A percentile compares a stretch with the other conserved stretches of the same genome.
These are phyloP conservation scores for Ptychobarbus kaznakovi DNA, from an alignment of 2,797 vertebrate species.

Conservation along the genomic window DNA sequence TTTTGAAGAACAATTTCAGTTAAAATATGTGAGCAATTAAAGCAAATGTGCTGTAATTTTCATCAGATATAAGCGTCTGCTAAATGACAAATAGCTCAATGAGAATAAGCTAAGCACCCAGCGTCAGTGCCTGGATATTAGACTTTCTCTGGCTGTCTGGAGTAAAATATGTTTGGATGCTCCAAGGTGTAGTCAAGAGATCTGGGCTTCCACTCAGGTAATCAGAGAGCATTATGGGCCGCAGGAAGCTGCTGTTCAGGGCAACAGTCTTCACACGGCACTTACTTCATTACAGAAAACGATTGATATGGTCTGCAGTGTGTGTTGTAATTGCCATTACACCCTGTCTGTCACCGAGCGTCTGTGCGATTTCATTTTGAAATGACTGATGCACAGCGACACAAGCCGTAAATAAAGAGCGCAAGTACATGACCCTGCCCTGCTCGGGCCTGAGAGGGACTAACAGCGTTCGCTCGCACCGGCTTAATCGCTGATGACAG, in stretches of 20 bases:
- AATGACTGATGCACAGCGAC: slow-evolving; percentile 57
- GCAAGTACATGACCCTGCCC: slow-evolving; percentile 66
- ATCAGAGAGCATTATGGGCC: slow-evolving; percentile 46
- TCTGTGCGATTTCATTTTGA: slow-evolving; percentile 39
- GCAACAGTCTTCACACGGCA: slow-evolving; percentile 7
- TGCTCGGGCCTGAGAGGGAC: slow-evolving; percentile 61
- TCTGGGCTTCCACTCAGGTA: slow-evolving; percentile 16
- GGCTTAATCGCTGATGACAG: slow-evolving; percentile 69
- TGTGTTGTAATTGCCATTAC: slow-evolving; percentile 25
- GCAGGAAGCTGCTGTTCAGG: background rate
- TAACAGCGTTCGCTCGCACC: slow-evolving; percentile 15
- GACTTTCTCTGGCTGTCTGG: slow-evolving; percentile 16
- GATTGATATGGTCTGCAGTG: slow-evolving; percentile 5
- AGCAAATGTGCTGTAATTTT: slow-evolving; percentile 4
- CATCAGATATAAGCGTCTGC: background rate
- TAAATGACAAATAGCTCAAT: slow-evolving; percentile 25
- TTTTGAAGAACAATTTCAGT: background rate
- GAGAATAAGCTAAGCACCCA: slow-evolving; percentile 18
- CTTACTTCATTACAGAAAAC: slow-evolving; percentile 29
- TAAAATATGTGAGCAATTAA: background rate
- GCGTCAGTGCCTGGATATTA: background rate
- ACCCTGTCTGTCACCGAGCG: slow-evolving; percentile 29
- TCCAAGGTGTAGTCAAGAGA: slow-evolving; percentile 27
- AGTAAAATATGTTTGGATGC: slow-evolving; percentile 29
- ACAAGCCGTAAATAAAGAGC: slow-evolving; percentile 72